These are phyloP conservation scores for Lydus trimaculatus DNA, from an alignment of 2,888 invertebrate genomes.

Conservation along the genomic window DNA sequence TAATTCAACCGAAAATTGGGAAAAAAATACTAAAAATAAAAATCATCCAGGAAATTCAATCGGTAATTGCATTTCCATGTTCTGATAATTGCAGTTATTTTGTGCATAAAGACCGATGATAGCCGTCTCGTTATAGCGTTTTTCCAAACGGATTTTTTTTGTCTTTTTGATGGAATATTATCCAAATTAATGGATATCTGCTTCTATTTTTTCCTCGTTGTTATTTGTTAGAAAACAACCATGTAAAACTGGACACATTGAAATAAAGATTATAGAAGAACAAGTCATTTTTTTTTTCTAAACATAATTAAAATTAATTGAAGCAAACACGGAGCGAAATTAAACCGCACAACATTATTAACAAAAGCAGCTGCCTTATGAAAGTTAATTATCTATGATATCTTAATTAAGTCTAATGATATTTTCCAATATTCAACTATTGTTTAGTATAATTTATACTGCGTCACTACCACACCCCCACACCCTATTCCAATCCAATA, in stretches of 20 bases:
- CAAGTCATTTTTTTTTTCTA: not conserved
- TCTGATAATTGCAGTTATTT: conserved; percentile 5
- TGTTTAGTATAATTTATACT: conserved; percentile 32
- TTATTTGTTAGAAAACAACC: not conserved
- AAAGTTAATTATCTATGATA: conserved; percentile 33
- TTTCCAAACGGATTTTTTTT: not conserved
- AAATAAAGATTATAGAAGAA: too few species aligned
- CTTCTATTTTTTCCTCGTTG: not conserved
- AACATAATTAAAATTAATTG: conserved; percentile 21
- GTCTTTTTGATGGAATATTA: not conserved
- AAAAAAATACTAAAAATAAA: not conserved
- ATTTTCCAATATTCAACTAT: conserved; percentile 31
- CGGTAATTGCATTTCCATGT: conserved; percentile 4
- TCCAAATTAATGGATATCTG: not conserved
- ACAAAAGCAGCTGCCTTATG: conserved; percentile 25
- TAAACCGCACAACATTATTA: conserved; percentile 19
- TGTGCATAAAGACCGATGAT: conserved; percentile 1
- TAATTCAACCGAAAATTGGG: not conserved
- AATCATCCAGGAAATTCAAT: too few species aligned
- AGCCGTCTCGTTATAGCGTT: not conserved
- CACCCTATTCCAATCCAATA: conserved; percentile 5
- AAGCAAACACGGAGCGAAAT: conserved; percentile 14
- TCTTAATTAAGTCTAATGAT: conserved; percentile 34
- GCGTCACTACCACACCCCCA: conserved; percentile 32
- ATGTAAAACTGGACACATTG: too few species aligned